Conservation (phyloP, 2,888 invertebrate genomes). For the Drosophila engyochracea region DNA sequence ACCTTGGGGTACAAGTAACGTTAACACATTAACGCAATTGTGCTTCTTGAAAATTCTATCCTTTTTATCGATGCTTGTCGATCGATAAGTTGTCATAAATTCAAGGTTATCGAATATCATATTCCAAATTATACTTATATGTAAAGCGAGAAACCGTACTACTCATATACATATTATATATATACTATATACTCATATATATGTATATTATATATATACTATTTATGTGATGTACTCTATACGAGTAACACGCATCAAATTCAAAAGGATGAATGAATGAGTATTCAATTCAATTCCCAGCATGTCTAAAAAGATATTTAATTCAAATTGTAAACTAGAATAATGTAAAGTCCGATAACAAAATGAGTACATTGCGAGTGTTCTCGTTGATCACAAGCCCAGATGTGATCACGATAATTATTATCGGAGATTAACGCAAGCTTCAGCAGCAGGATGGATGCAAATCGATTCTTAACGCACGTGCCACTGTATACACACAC, state of each 20-base stretch:
- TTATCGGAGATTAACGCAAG: conserved; percentile 10
- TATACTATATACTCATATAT: neutral
- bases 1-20: conserved; percentile 29
- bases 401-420: conserved; percentile 24
- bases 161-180: neutral
- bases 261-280: neutral
- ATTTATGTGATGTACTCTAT: neutral
- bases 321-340: neutral
- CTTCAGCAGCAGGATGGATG: conserved; percentile 17
- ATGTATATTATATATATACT: neutral
- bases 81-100: neutral
- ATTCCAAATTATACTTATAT: neutral
- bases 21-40: neutral
- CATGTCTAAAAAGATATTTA: neutral
- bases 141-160: neutral
- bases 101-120: neutral
- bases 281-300: neutral
- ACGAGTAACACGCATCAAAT: neutral
- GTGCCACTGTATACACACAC: conserved; percentile 25
- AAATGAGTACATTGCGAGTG: neutral
- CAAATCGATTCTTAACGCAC: conserved; percentile 51
- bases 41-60: neutral
- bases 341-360: neutral
- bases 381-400: neutral
- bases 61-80: neutral